These are phyloP conservation scores for Chaetura pelagica DNA, from an alignment of 2,113 vertebrate species.

Conservation along the genomic window DNA sequence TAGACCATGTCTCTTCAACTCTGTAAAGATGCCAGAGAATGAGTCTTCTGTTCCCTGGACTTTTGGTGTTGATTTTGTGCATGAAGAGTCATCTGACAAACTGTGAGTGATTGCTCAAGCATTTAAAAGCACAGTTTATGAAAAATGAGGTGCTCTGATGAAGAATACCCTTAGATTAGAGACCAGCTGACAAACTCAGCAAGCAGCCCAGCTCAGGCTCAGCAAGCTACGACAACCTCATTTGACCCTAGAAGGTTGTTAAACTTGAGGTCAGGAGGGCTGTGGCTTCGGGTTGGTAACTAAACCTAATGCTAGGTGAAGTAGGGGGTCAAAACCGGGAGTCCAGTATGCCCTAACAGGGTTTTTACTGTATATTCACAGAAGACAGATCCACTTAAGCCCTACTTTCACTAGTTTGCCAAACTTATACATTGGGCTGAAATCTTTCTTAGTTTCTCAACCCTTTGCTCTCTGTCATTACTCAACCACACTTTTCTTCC, in stretches of 20 bases:
- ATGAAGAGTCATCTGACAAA: not conserved
- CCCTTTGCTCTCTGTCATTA: not conserved
- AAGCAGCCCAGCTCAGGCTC: not conserved
- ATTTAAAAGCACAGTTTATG: slow-evolving; percentile 35
- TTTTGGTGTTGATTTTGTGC: not conserved
- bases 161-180: not conserved
- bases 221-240: not conserved
- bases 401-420: not conserved
- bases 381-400: not conserved
- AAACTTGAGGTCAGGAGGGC: not conserved
- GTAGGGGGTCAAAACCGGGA: not conserved
- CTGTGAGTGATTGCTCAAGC: slow-evolving; percentile 1
- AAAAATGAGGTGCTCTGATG: slow-evolving; percentile 16
- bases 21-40: not conserved
- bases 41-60: not conserved
- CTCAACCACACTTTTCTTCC: not conserved
- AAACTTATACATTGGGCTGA: not conserved
- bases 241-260: not conserved
- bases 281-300: not conserved
- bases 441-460: not conserved
- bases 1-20: not conserved
- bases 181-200: not conserved
- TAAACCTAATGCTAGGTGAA: not conserved
- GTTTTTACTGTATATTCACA: not conserved
- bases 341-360: not conserved